Evolutionary conservation across 2,797 vertebrate species (phyloP).

Genomic region (Molossus molossus): DNA sequence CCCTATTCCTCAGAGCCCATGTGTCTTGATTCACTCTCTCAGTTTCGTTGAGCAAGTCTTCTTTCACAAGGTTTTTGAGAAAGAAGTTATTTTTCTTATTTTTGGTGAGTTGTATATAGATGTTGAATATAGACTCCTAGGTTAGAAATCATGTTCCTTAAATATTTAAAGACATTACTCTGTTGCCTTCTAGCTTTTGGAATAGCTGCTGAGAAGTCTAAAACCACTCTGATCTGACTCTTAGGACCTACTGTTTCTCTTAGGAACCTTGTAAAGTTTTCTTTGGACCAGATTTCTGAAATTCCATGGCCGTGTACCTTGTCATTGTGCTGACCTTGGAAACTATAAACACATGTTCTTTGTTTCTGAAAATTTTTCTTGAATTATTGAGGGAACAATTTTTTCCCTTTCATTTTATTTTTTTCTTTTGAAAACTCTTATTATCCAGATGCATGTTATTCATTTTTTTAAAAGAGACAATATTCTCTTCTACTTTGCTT

Average conservation of each 20-base stretch:
- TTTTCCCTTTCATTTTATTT: not conserved
- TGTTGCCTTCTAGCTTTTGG: not conserved
- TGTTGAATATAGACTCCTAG: not conserved
- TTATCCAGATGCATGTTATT: not conserved
- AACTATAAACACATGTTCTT: not conserved
- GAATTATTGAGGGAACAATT: not conserved
- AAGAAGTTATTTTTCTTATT: not conserved
- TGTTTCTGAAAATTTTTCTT: not conserved
- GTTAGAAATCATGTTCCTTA: not conserved
- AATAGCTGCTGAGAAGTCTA: not conserved
- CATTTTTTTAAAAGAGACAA: no score
- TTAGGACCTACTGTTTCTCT: not conserved
- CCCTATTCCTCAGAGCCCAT: not conserved
- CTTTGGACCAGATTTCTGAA: not conserved
- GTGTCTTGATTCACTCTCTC: not conserved
- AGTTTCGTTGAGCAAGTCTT: not conserved
- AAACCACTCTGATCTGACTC: not conserved
- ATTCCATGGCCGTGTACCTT: not conserved
- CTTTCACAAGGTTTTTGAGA: not conserved
- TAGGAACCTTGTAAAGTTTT: not conserved
- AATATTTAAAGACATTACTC: not conserved
- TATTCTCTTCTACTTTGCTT: not conserved
- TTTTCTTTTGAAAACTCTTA: constrained; percentile 23
- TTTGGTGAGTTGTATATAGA: not conserved
- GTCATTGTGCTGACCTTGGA: not conserved